Evolutionary conservation across 2,797 vertebrate species (phyloP).

Genomic region (Protonibea diacanthus): DNA sequence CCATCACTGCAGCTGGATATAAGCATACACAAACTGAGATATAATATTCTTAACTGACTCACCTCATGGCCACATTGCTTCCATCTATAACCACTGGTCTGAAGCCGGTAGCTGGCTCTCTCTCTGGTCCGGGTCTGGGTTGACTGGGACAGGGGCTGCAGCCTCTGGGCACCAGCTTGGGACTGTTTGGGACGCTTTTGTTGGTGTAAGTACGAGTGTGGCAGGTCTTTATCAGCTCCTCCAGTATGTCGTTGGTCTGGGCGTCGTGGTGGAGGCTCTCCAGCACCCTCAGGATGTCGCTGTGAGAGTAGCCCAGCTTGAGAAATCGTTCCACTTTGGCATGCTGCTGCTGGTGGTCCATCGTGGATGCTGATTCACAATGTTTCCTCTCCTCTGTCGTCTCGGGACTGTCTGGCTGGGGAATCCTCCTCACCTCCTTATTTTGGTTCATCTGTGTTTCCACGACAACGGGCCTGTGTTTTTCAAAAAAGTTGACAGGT

Average conservation of each 20-base stretch:
- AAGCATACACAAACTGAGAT: not conserved
- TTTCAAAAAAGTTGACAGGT: slow-evolving; percentile 75
- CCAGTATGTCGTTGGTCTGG: slow-evolving; percentile 92
- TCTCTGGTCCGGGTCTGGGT: slow-evolving; percentile 32
- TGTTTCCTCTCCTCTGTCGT: slow-evolving; percentile 21
- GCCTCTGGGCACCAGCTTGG: slow-evolving; percentile 87
- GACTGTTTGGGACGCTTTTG: slow-evolving; percentile 40
- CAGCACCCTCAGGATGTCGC: slow-evolving; percentile 89
- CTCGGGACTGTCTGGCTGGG: slow-evolving; percentile 49
- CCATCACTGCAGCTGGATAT: not conserved
- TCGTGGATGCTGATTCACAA: slow-evolving; percentile 23
- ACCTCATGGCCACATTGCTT: slow-evolving; percentile 97
- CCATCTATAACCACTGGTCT: slow-evolving; percentile 93
- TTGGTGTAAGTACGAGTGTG: slow-evolving; percentile 61
- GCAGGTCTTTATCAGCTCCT: slow-evolving; percentile 91
- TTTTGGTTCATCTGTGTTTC: slow-evolving; percentile 68
- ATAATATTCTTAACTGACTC: slow-evolving; percentile 44
- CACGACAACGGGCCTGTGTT: slow-evolving; percentile 66
- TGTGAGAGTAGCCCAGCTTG: slow-evolving; percentile 89
- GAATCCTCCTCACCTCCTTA: slow-evolving; percentile 65
- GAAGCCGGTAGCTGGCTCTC: slow-evolving; percentile 65
- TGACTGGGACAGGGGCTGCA: slow-evolving; percentile 61
- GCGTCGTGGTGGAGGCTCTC: slow-evolving; percentile 87
- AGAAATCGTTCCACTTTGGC: slow-evolving; percentile 91
- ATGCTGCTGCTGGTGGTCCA: slow-evolving; percentile 80